These are phyloP conservation scores for Catalaphyllia jardinei DNA, from an alignment of 64 coral and sea anemone species.

Conservation along the genomic window DNA sequence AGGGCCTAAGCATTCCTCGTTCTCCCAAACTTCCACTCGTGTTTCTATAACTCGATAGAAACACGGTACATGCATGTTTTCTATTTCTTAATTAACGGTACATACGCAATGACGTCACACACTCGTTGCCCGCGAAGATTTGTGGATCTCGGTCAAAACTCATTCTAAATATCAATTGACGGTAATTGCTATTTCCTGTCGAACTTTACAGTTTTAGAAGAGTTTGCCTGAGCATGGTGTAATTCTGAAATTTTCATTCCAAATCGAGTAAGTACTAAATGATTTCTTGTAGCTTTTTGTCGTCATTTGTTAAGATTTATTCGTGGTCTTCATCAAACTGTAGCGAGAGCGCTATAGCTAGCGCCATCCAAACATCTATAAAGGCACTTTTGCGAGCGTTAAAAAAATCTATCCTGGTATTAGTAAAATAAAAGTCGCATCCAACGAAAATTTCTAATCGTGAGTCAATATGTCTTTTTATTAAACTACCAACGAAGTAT, in stretches of 20 bases:
- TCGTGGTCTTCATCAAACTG: background rate
- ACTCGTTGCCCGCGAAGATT: background rate
- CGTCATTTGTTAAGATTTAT: background rate
- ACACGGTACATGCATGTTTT: too few relatives aligned
- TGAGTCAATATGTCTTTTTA: background rate
- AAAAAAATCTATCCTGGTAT: background rate
- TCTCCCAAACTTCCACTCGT: too few relatives aligned
- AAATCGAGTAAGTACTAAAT: background rate
- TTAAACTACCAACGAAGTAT: background rate
- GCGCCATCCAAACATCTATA: background rate
- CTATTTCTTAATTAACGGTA: too few relatives aligned
- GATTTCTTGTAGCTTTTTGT: too few relatives aligned
- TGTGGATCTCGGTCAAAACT: constrained; percentile 1
- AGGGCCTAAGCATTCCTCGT: too few relatives aligned
- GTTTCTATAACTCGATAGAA: too few relatives aligned
- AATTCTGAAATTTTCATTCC: background rate
- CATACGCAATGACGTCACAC: constrained; percentile 1
- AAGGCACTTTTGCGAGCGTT: too few relatives aligned
- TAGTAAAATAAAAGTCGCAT: background rate
- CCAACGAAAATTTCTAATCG: background rate
- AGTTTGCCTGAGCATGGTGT: background rate
- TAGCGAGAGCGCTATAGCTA: background rate
- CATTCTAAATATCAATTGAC: background rate
- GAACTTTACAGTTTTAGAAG: background rate
- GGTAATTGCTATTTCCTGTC: background rate